Conservation (phyloP, 2,797 vertebrate genomes). For the Thaleichthys pacificus region DNA sequence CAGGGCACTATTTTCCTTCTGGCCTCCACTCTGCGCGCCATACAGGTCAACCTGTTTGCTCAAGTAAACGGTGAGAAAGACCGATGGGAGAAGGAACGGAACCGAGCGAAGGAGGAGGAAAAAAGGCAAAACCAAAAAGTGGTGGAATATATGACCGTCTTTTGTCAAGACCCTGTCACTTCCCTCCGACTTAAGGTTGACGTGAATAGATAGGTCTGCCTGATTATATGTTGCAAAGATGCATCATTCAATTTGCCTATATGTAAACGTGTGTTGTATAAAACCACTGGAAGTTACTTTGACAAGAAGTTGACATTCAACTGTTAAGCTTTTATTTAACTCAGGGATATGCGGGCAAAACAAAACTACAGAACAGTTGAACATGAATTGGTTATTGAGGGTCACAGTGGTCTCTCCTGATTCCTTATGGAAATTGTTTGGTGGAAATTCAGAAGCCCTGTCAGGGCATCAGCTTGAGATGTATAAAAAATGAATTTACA, state of each 20-base stretch:
- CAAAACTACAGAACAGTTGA: neutral
- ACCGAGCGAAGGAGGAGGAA: conserved; percentile 56
- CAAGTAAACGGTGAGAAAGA: conserved; percentile 66
- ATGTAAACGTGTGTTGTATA: neutral
- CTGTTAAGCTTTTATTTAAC: neutral
- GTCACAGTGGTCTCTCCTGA: neutral
- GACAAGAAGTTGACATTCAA: neutral
- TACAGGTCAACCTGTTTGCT: conserved; percentile 66
- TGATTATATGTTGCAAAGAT: neutral
- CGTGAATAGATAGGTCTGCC: conserved; percentile 54
- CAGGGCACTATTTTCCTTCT: conserved; percentile 66
- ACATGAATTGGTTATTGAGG: neutral
- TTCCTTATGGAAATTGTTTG: neutral
- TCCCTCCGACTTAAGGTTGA: conserved; percentile 70
- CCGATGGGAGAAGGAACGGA: conserved; percentile 64
- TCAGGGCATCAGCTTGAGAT: no score
- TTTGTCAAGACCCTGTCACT: conserved; percentile 69
- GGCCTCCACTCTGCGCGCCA: conserved; percentile 60
- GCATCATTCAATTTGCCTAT: neutral
- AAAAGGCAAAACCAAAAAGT: conserved; percentile 66
- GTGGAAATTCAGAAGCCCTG: neutral
- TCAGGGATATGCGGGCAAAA: neutral
- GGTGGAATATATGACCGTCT: conserved; percentile 67
- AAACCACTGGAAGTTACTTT: neutral
- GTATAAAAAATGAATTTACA: neutral